Conservation (phyloP, 2,888 invertebrate genomes). For the Diaperis boleti region DNA sequence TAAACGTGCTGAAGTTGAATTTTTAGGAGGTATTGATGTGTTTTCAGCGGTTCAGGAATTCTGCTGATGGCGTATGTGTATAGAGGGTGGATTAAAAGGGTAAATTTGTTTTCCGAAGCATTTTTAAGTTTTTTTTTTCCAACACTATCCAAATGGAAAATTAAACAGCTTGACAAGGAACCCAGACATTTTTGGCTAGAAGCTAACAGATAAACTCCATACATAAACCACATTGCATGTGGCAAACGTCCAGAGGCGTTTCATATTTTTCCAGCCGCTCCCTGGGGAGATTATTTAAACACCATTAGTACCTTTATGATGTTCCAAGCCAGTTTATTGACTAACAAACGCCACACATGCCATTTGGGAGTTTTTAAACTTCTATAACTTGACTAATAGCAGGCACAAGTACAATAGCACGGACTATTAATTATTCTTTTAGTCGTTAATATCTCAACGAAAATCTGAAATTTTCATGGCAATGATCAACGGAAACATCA, state of each 20-base stretch:
- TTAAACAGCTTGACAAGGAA: no score
- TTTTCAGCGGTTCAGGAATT: no score
- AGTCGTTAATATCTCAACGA: constrained; percentile 1
- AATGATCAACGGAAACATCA: constrained; percentile 22
- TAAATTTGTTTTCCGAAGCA: no score
- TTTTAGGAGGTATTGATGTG: no score
- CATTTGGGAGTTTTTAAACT: neutral
- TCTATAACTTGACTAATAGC: no score
- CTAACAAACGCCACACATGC: neutral
- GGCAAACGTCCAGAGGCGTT: neutral
- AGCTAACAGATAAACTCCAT: neutral
- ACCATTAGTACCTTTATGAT: neutral
- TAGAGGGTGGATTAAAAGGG: no score
- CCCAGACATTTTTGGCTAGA: no score
- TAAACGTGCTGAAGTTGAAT: no score
- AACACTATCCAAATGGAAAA: no score
- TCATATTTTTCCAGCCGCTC: neutral
- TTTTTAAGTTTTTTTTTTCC: no score
- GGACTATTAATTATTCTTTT: constrained; percentile 2
- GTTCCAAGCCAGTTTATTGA: no score
- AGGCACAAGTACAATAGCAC: constrained; percentile 1
- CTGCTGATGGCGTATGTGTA: no score
- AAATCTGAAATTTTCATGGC: constrained; percentile 20
- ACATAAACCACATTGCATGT: neutral
- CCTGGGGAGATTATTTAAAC: neutral